These are phyloP conservation scores for Morus bassanus DNA, from an alignment of 2,797 vertebrate species.

Conservation along the genomic window DNA sequence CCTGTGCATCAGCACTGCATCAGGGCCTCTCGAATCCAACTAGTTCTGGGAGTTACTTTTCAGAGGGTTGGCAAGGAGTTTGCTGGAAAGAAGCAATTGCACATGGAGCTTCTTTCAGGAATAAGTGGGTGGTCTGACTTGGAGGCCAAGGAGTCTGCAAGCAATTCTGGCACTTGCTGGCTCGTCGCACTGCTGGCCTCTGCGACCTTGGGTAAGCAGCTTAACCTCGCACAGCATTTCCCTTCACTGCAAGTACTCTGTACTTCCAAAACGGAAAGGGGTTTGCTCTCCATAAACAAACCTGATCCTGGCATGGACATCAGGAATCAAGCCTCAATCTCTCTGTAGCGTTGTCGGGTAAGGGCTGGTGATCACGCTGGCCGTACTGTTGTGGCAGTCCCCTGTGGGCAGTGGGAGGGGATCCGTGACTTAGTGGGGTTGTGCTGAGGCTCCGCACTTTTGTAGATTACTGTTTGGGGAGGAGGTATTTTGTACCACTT, in stretches of 20 bases:
- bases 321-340: background rate
- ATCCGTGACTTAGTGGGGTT: background rate
- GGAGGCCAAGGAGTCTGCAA: background rate
- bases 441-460: background rate
- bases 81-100: background rate
- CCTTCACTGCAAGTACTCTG: background rate
- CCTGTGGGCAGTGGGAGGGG: accelerated
- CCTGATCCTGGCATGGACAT: background rate
- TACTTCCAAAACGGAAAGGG: background rate
- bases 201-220: background rate
- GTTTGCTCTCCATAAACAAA: background rate
- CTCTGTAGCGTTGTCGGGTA: accelerated
- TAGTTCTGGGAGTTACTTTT: background rate
- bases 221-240: background rate
- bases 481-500: background rate
- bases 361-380: background rate
- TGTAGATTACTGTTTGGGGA: background rate
- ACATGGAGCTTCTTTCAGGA: background rate
- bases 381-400: background rate
- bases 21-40: background rate
- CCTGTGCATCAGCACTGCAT: accelerated
- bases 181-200: accelerated
- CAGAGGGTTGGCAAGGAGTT: background rate
- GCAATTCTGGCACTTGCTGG: background rate
- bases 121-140: background rate